Conservation (phyloP, 2,888 invertebrate genomes). For the Orchesella flavescens region DNA sequence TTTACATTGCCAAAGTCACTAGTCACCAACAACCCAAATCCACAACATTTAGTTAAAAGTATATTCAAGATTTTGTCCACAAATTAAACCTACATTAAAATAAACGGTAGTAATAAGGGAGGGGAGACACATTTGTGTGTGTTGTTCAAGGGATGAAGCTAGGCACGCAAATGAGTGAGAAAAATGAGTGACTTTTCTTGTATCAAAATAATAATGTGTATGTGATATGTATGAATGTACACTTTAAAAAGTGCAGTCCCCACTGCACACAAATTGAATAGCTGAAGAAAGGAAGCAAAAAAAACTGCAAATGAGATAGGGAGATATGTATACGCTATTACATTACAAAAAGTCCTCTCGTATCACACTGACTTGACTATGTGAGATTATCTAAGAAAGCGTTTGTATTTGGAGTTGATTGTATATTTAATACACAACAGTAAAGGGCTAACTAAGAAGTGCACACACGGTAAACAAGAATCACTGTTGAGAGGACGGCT, state of each 20-base stretch:
- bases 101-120: background rate
- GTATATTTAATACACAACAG: too few species aligned
- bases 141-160: constrained; percentile 48
- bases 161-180: constrained; percentile 49
- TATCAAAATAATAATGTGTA: background rate
- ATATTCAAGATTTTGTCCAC: background rate
- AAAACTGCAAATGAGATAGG: background rate
- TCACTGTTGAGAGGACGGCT: constrained; percentile 4
- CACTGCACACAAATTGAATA: background rate
- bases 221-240: background rate
- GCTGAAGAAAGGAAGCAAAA: background rate
- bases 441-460: too few species aligned
- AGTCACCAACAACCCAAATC: background rate
- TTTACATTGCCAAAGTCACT: background rate
- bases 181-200: constrained; percentile 17
- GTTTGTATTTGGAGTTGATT: background rate
- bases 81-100: background rate
- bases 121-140: constrained; percentile 26
- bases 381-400: constrained; percentile 12
- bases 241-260: background rate
- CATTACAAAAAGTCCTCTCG: too few species aligned
- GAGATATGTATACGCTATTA: too few species aligned
- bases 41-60: background rate
- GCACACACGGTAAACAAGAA: background rate
- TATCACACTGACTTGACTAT: background rate